Percentiles rank a stretch among this genome's conserved stretches.
Conservation (phyloP, 2,113 vertebrate genomes). For the Corapipo altera region DNA sequence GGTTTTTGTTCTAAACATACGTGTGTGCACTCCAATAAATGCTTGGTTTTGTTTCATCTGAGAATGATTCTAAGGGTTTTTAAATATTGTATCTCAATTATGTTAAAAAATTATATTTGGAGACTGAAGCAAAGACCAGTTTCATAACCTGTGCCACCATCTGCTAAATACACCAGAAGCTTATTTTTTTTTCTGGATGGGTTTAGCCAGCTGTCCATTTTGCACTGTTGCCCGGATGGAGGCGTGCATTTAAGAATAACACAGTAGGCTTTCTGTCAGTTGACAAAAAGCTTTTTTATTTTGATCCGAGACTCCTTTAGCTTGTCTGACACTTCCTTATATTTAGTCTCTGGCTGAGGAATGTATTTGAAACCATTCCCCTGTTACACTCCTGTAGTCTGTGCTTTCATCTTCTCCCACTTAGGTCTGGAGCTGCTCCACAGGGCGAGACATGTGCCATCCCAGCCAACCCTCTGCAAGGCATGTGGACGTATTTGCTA, state of each 20-base stretch:
- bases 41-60: neutral
- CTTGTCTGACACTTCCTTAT: slow-evolving; percentile 46
- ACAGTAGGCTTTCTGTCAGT: slow-evolving; percentile 46
- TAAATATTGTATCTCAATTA: neutral
- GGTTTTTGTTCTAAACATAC: neutral
- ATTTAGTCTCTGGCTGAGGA: slow-evolving; percentile 39
- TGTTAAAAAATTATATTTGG: neutral
- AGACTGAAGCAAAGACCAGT: slow-evolving; percentile 22
- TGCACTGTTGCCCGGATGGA: slow-evolving; percentile 30
- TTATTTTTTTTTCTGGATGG: slow-evolving; percentile 21
- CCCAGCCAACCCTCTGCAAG: accelerated
- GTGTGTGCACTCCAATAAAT: neutral
- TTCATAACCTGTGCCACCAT: slow-evolving; percentile 53
- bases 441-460: neutral
- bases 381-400: neutral
- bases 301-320: neutral
- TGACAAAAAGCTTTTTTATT: slow-evolving; percentile 47
- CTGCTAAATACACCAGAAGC: slow-evolving; percentile 52
- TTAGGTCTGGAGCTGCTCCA: neutral
- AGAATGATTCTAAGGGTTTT: neutral
- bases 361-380: slow-evolving; percentile 14
- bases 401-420: neutral
- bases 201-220: slow-evolving; percentile 64
- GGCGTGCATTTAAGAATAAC: slow-evolving; percentile 35
- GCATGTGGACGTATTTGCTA: neutral